Evolutionary conservation across 2,797 vertebrate genomes (phyloP), one percentile per base, ranked within the genome.

Genomic region (Myotis findleyi): DNA sequence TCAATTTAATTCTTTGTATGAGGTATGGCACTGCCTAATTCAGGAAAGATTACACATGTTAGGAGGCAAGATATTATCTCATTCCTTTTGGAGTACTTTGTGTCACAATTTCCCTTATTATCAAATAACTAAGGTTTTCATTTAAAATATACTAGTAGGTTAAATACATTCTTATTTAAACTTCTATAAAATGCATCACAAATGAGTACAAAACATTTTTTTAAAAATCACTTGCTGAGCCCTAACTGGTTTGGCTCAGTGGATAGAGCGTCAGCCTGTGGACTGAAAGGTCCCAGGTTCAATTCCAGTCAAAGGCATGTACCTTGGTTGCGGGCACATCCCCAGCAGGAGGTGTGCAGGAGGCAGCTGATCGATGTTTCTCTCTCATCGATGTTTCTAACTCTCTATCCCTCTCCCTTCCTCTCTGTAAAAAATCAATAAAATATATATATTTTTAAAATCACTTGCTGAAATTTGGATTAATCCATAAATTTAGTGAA

Each of bases 61-160:
- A 72, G 1, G 33, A 88, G 69, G 89, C 2, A 33, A 66, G 27
- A 76, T 47, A 41, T 41, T 23, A 10, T 64, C 88, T 80, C 83
- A 12, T 27, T 7, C 0, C 20, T 91, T 84, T 41, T 2, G 55
- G 17, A 90, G 21, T 12, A 82, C 69, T 77, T 51, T 44, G 1
- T 79, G n/a, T 9, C 18, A 79, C 69, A 47, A 64, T 68, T 91
- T 87, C 3, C 1, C 1, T 64, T 85, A 77, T 5, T 68, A 47
- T 57, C 33, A 97, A 90, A 90, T 55, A 95, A 64, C 36, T 88
- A 62, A 84, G 3, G 1, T 59, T 92, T 93, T 73, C 53, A 75
- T n/a, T 27, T 76, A 36, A 68, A 59, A 27, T 64, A 1, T 8
- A 47, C 44, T 47, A 47, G 11, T 47, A 64, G 81, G 90, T 93